Base-by-base conservation (phyloP, 2,888 invertebrate genomes). In the Andrena bucephala region DNA sequence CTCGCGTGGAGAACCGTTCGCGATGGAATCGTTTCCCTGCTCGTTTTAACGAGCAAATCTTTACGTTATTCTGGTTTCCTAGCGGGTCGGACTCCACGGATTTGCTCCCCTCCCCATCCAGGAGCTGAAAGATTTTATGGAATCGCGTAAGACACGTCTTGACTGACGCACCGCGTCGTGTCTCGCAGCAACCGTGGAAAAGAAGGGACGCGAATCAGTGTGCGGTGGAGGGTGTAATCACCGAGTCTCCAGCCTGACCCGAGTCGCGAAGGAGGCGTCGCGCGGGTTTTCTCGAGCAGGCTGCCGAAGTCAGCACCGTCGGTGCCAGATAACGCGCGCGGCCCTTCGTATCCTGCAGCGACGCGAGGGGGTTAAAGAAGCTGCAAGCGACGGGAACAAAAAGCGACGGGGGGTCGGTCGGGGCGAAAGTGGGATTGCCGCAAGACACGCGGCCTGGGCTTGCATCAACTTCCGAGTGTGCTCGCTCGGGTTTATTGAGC, bases 391-490 rank as follows among this genome's bases (percentile, higher is more conserved):
- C 69, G n/a, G 5, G 66, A 77, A 70, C 77, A 73, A 72, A 83
- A 75, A 78, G 16, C 65, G 36, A 33, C 24, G 57, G 74, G 36
- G 50, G 66, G 60, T 29, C 63, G 10, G 59, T 13, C 50, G 77
- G 74, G 75, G 85, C 78, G 85, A 76, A 87, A 89, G 90, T 91
- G 86, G 89, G 90, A 93, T 92, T 92, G 92, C 93, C 87, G 82
- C 83, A 85, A 90, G 91, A 93, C 93, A 93, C 92, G 92, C 93
- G 91, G 89, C 90, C 87, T 92, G 89, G 67, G 89, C 87, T 89
- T 91, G 86, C 89, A 85, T 90, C 91, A 89, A 90, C 91, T 92
- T 90, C 87, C 86, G 88, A 91, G 91, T 89, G 89, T 87, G 88
- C 87, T 87, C 83, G 81, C 85, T 84, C 76, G 86, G 89, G 90